phyloP scores from a whole-genome alignment of 2,797 vertebrate species.

The Gymnodraco acuticeps region DNA sequence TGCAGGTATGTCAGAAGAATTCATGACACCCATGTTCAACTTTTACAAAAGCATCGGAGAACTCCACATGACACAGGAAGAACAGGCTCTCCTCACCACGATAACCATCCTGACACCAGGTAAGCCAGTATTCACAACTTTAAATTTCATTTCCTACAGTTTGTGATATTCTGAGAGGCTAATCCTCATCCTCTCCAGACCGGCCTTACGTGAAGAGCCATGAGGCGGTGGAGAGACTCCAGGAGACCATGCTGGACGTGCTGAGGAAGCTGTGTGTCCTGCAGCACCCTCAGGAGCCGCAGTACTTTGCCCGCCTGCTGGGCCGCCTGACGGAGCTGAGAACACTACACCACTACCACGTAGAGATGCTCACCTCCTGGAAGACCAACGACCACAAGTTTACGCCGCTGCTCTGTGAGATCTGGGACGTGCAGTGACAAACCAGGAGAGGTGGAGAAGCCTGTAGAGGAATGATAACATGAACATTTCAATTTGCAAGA shows the following conservation, averaged over 20 bases:
- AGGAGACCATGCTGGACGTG: constrained; percentile 92
- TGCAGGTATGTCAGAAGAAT: constrained; percentile 95
- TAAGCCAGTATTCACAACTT: constrained; percentile 24
- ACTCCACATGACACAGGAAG: constrained; percentile 93
- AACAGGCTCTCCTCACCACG: constrained; percentile 95
- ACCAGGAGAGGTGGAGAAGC: not conserved
- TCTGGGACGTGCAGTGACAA: constrained; percentile 97
- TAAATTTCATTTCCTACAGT: not conserved
- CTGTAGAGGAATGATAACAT: not conserved
- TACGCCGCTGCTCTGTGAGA: constrained; percentile 97
- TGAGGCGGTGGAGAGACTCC: constrained; percentile 92
- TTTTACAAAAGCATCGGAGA: constrained; percentile 97
- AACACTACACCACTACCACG: constrained; percentile 96
- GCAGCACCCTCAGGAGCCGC: constrained; percentile 91
- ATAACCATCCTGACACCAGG: constrained; percentile 91
- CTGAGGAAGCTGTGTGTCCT: constrained; percentile 92
- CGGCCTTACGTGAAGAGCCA: constrained; percentile 94
- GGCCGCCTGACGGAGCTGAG: constrained; percentile 95
- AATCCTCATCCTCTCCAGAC: constrained; percentile 79
- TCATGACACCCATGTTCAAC: constrained; percentile 96
- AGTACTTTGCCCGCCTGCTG: constrained; percentile 96
- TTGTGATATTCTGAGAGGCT: not conserved
- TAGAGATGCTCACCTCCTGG: constrained; percentile 98
- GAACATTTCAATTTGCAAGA: constrained; percentile 42
- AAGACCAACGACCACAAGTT: constrained; percentile 95